phyloP scores from a whole-genome alignment of 2,113 vertebrate species.

The Myrmophylax atrothorax region DNA sequence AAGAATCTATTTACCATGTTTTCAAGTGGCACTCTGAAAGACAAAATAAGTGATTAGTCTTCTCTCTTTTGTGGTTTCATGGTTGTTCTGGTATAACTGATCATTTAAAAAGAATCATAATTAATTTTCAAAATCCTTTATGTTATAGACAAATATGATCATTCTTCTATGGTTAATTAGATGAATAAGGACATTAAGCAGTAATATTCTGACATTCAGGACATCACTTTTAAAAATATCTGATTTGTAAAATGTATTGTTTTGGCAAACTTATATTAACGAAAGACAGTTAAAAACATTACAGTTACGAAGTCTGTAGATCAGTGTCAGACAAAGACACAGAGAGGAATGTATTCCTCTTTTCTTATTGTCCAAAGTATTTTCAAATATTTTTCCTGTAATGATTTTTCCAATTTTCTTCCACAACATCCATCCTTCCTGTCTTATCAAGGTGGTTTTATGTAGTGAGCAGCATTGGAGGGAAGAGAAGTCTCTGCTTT shows the following conservation, averaged over 20 bases:
- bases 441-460: background rate
- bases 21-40: background rate
- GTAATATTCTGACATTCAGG: background rate
- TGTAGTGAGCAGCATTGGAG: no score
- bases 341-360: background rate
- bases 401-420: background rate
- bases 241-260: background rate
- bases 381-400: background rate
- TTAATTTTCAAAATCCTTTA: background rate
- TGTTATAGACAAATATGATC: background rate
- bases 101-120: background rate
- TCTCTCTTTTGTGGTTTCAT: background rate
- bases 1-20: background rate
- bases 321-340: background rate
- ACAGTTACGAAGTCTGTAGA: background rate
- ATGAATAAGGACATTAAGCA: background rate
- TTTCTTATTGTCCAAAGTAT: background rate
- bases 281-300: background rate
- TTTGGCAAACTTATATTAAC: background rate
- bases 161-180: background rate
- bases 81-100: background rate
- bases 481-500: no score
- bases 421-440: background rate
- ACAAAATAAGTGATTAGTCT: background rate
- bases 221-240: background rate